A percentile compares a stretch with the other conserved stretches of the same genome.
These are phyloP conservation scores for Nestor notabilis DNA, from an alignment of 2,113 vertebrate species.

Conservation along the genomic window DNA sequence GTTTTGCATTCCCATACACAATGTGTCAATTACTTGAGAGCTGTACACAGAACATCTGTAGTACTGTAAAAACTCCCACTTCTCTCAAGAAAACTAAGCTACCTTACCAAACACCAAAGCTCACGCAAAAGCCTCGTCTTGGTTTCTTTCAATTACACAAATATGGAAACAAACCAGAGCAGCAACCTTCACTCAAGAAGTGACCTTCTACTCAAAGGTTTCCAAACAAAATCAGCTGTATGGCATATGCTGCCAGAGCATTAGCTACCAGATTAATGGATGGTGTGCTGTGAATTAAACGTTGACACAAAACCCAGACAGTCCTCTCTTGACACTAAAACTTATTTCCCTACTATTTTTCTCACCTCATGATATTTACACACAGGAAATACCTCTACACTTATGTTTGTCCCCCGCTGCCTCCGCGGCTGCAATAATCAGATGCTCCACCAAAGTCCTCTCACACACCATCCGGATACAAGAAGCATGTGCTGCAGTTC, in stretches of 20 bases:
- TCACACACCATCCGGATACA: not conserved
- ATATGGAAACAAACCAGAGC: not conserved
- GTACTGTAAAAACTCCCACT: not conserved
- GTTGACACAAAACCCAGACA: slow-evolving; percentile 13
- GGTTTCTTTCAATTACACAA: not conserved
- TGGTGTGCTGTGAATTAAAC: slow-evolving; percentile 41
- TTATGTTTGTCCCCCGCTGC: not conserved
- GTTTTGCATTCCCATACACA: not conserved
- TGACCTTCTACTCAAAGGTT: not conserved
- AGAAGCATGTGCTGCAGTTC: not conserved
- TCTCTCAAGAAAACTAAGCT: not conserved
- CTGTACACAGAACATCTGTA: not conserved
- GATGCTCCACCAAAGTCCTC: not conserved
- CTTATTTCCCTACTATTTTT: slow-evolving; percentile 6
- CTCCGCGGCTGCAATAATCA: not conserved
- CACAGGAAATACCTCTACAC: not conserved
- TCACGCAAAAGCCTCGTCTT: not conserved
- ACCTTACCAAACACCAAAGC: not conserved
- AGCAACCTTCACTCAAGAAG: not conserved
- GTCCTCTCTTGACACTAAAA: not conserved
- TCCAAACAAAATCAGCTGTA: slow-evolving; percentile 7
- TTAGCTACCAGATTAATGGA: slow-evolving; percentile 45
- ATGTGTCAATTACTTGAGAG: not conserved
- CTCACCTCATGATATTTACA: slow-evolving; percentile 3
- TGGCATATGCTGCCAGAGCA: slow-evolving; percentile 43